Conservation (phyloP, 2,888 invertebrate genomes). For the Lepetodrilus schrolli region DNA sequence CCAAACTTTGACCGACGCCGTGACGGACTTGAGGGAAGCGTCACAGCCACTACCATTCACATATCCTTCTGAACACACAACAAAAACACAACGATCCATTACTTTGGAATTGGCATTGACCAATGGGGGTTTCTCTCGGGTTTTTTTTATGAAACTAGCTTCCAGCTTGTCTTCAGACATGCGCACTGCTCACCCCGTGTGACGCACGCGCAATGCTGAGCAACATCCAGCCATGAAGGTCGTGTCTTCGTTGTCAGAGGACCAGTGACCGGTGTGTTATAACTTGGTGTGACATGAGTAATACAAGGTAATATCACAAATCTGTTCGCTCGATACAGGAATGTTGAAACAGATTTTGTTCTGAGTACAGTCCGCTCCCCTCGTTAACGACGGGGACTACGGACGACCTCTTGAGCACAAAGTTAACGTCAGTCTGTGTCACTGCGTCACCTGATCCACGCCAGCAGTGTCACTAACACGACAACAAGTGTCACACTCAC, state of each 20-base stretch:
- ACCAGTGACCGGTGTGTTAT: neutral
- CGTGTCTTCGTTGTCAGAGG: slow-evolving; percentile 4
- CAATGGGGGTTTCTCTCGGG: neutral
- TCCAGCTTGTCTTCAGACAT: neutral
- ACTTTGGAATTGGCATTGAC: neutral
- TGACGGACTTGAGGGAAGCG: no score
- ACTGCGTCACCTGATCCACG: neutral
- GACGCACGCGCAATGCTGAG: neutral
- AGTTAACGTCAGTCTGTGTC: neutral
- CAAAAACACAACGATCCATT: no score
- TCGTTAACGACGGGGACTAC: neutral
- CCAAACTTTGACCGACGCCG: no score
- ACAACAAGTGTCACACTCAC: neutral
- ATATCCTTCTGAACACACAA: no score
- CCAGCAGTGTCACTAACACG: neutral
- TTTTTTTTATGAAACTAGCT: neutral
- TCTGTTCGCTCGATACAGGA: slow-evolving; percentile 23
- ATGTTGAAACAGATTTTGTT: slow-evolving; percentile 25
- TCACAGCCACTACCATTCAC: no score
- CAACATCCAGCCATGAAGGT: neutral
- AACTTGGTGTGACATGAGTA: neutral
- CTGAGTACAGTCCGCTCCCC: neutral
- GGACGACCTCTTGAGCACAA: slow-evolving; percentile 16
- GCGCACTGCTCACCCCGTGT: neutral
- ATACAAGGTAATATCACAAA: slow-evolving; percentile 18